Evolutionary conservation across 2,797 vertebrate genomes (phyloP), one percentile per base, ranked within the genome.

Genomic region (Takifugu ocellatus): DNA sequence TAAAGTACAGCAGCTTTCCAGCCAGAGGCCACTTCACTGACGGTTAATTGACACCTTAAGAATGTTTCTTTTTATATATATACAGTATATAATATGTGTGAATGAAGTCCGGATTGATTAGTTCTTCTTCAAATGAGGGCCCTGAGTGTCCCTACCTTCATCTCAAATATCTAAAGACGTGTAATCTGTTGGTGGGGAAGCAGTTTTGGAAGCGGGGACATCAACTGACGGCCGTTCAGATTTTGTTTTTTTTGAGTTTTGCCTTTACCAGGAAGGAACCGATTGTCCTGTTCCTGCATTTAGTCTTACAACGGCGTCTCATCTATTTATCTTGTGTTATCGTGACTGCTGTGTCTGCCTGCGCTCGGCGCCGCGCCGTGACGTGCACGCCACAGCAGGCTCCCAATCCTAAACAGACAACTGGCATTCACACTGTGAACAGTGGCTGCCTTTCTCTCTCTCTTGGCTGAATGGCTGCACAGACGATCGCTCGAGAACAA

Each of bases 401-500:
- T 87, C 57, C 62, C 61, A 77, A 72, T 72, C 54, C 50, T 54
- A 56, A 68, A 75, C 43, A 64, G 63, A 83, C 70, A 49, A 76
- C 79, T 81, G 56, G 67, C 70, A 78, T 82, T 74, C 64, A 74
- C 82, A 56, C 83, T 74, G 63, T 72, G 72, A 75, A 85, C 72
- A 77, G 66, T 67, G 42, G 67, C 82, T 81, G 85, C 77, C 82
- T 87, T 81, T 76, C 57, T 78, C 58, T 78, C 69, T 80, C 66
- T 74, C 75, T n/a, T n/a, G 74, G 64, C 77, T 54, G 75, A 77
- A 77, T 90, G 43, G 70, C 86, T 84, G 81, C 84, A 85, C 77
- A 63, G 78, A 81, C 55, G 72, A 70, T 85, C 79, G 85, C 80
- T 82, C 66, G 49, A 85, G 83, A 85, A 81, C 79, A 83, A 81